Evolutionary conservation across 2,888 invertebrate genomes (phyloP), one percentile per base, ranked within the genome.

Genomic region (Lepidonotus clava): DNA sequence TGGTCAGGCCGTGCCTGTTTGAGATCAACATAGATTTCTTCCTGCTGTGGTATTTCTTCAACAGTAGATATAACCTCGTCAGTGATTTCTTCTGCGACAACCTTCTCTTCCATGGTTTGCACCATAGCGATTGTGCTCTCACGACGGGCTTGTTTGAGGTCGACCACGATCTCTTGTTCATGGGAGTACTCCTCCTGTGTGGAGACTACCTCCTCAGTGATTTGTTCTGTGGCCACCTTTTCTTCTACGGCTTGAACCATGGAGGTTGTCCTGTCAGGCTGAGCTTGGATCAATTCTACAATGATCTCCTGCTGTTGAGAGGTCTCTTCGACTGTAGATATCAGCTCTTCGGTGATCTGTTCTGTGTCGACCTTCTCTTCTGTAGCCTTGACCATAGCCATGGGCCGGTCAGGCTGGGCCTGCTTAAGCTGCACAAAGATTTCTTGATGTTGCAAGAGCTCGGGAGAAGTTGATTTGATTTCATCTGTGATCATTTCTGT

Each of bases 171-270:
- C 46, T 86, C 85, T n/a, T 88, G 83, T 28, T 84, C 66, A n/a
- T 84, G 67, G n/a, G 86, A 84, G 32, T 83, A 80, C 76, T 76
- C 76, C 76, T 76, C 76, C 4, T n/a, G 21, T 36, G 21, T 51
- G 51, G 51, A 11, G 18, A 28, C 18, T 34, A 34, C 77, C 36
- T 18, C 77, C 36, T 36, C 76, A 51, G 56, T 53, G 38, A 88
- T 87, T 83, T 89, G 89, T 66, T 89, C 89, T 28, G 88, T 66
- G 18, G 88, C 86, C 5, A 88, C 84, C 18, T 83, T 84, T 32
- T 56, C 61, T 34, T 61, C 88, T 21, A 46, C 85, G 18, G 85
- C 32, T 36, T 87, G 87, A 21, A 87, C 76, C 32, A 88, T 88
- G 8, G 86, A 87, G 8, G 90, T 77, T 14, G 88, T 88, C 56